A percentile compares a stretch with the other conserved stretches of the same genome.
These are phyloP conservation scores for Neodiprion virginianus DNA, from an alignment of 1,140 invertebrate species.

Conservation along the genomic window DNA sequence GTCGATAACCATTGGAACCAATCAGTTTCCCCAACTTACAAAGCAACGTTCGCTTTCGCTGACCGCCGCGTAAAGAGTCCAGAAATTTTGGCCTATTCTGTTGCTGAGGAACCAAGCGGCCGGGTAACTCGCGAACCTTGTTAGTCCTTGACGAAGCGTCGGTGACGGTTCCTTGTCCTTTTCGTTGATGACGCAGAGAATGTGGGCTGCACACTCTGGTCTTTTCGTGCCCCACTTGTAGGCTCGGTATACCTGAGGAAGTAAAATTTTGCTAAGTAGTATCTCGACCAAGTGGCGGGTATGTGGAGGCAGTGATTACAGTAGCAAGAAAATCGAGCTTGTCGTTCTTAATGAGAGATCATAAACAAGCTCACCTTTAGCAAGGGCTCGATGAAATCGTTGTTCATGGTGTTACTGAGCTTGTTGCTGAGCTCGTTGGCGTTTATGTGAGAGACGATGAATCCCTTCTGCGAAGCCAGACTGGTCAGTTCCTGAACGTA, in stretches of 20 bases:
- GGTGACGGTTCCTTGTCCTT: constrained; percentile 54
- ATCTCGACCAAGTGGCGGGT: no score
- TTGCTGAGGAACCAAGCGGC: constrained; percentile 74
- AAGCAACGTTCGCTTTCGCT: constrained; percentile 67
- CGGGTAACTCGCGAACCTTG: constrained; percentile 75
- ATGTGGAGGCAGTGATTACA: no score
- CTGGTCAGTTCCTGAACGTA: constrained; percentile 74
- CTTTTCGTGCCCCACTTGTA: constrained; percentile 74
- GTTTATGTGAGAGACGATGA: constrained; percentile 66
- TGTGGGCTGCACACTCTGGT: constrained; percentile 77
- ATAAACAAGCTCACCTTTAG: constrained; percentile 62
- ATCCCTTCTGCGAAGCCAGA: constrained; percentile 71
- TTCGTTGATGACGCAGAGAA: constrained; percentile 78
- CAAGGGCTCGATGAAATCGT: constrained; percentile 80
- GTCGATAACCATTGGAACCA: not conserved
- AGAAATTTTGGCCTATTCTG: constrained; percentile 67
- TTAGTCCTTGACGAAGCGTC: constrained; percentile 70
- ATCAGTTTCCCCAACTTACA: constrained; percentile 50
- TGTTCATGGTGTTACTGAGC: constrained; percentile 78
- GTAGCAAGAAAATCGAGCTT: no score
- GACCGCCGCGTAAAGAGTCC: constrained; percentile 70
- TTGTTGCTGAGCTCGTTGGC: constrained; percentile 74
- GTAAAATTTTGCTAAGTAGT: not conserved
- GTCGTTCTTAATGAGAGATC: no score
- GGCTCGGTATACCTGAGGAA: constrained; percentile 68